phyloP scores from a whole-genome alignment of 1,140 invertebrate genomes.

The Oedothorax gibbosus region DNA sequence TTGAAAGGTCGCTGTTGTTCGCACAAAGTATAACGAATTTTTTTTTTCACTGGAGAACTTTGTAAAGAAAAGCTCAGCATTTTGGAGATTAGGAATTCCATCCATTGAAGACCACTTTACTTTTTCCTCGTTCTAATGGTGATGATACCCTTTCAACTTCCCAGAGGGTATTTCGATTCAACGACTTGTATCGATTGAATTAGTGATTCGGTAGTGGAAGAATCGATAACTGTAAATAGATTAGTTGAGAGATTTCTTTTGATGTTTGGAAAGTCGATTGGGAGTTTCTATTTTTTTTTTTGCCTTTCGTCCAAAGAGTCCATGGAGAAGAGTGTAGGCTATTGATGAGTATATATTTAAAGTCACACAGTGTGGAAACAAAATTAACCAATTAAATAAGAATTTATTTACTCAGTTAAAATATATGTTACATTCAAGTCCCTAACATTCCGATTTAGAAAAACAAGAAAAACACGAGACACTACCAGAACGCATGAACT shows the following conservation, averaged over 20 bases:
- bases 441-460: no score
- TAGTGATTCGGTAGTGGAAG: slow-evolving; percentile 29
- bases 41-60: background rate
- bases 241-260: slow-evolving; percentile 39
- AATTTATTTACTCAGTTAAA: no score
- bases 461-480: no score
- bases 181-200: slow-evolving; percentile 46
- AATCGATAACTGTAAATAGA: slow-evolving; percentile 53
- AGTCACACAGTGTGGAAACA: background rate
- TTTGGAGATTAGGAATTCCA: slow-evolving; percentile 39
- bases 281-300: background rate
- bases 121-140: slow-evolving; percentile 39
- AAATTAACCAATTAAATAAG: no score
- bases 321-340: slow-evolving; percentile 21
- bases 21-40: background rate
- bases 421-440: no score
- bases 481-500: no score
- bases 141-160: slow-evolving; percentile 50
- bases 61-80: slow-evolving; percentile 36
- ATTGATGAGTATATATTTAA: slow-evolving; percentile 14
- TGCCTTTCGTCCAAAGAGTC: slow-evolving; percentile 9
- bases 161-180: slow-evolving; percentile 27
- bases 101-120: slow-evolving; percentile 45
- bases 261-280: slow-evolving; percentile 25
- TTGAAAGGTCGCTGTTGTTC: slow-evolving; percentile 7